phyloP scores from a whole-genome alignment of 2,888 invertebrate genomes.

The Kuschelorhynchus macadamiae region DNA sequence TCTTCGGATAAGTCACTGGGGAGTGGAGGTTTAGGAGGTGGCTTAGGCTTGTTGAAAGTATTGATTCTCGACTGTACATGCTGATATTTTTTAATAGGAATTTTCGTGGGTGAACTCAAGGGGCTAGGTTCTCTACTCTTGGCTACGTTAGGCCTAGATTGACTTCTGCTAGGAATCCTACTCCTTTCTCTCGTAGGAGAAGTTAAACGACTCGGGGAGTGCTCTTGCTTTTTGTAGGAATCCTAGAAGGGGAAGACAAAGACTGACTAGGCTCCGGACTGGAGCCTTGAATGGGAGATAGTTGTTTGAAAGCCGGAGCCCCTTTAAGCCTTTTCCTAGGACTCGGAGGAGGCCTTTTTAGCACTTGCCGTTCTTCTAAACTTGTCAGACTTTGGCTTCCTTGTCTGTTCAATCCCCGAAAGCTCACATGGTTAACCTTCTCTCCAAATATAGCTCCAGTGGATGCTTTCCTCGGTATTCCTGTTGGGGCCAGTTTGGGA shows the following conservation, averaged over 20 bases:
- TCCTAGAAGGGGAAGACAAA: constrained; percentile 66
- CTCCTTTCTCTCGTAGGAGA: constrained; percentile 58
- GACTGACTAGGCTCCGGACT: constrained; percentile 66
- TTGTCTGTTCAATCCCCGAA: constrained; percentile 56
- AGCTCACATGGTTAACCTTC: constrained; percentile 56
- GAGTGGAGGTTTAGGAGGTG: constrained; percentile 59
- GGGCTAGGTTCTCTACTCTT: constrained; percentile 62
- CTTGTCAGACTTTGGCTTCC: constrained; percentile 64
- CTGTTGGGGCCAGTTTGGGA: constrained; percentile 54
- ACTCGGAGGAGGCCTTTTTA: constrained; percentile 57
- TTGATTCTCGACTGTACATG: constrained; percentile 67
- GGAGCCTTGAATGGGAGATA: constrained; percentile 66
- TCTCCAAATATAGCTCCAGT: constrained; percentile 60
- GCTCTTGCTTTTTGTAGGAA: constrained; percentile 60
- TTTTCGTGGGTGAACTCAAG: constrained; percentile 60
- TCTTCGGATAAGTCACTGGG: constrained; percentile 58
- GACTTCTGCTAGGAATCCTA: constrained; percentile 55
- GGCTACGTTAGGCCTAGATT: constrained; percentile 50
- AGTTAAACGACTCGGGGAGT: constrained; percentile 61
- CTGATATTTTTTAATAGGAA: constrained; percentile 61
- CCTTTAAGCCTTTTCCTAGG: constrained; percentile 55
- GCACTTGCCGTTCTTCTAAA: constrained; percentile 54
- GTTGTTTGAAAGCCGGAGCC: constrained; percentile 61
- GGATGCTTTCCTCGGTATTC: constrained; percentile 52
- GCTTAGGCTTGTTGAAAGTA: constrained; percentile 64